Evolutionary conservation across 2,113 vertebrate species (phyloP), one percentile per base, ranked within the genome.

Genomic region (Mobula birostris): DNA sequence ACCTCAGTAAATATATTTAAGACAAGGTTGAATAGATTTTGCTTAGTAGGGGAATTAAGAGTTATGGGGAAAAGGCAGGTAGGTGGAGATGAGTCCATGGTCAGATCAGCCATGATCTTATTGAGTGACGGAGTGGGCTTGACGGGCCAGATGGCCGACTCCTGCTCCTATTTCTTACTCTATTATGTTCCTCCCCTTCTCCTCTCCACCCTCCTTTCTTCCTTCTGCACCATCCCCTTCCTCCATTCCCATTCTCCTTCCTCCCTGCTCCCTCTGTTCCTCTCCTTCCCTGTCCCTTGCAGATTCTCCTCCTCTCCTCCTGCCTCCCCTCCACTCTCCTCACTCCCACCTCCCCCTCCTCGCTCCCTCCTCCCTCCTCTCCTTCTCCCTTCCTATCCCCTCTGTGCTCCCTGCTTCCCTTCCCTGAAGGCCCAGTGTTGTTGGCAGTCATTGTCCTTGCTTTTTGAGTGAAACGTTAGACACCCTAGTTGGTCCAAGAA

Each of bases 311-410:
- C 63, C 14, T 14, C 70, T 21, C 19, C 70, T 72, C 70, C n/a
- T 11, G 3, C 77, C 77, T 32, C 5, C n/a, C 9, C 77, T 14
- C 5, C 32, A 48, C 48, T 48, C 48, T 48, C 3, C 48, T 48
- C 48, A 48, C 48, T 4, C 36, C 15, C 36, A 21, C 5, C 48
- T 2, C 40, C 79, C 36, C 7, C 40, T 0, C 8, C 48, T 19
- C 8, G 7, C 19, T 0, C 40, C 40, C 12, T 79, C 12, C 21
- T 82, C 79, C 36, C 7, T 40, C 3, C 32, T 79, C 93, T 83
- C 83, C 94, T 94, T 78, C 88, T 94, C 19, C 94, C 77, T 82
- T 88, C 87, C 94, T 94, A 88, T 94, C 78, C 94, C 87, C 87
- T 91, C 94, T 56, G 9, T 36, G 11, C 32, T 19, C 56, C 7